Base-by-base conservation (phyloP, 2,113 vertebrate genomes). In the Falcunculus frontatus region DNA sequence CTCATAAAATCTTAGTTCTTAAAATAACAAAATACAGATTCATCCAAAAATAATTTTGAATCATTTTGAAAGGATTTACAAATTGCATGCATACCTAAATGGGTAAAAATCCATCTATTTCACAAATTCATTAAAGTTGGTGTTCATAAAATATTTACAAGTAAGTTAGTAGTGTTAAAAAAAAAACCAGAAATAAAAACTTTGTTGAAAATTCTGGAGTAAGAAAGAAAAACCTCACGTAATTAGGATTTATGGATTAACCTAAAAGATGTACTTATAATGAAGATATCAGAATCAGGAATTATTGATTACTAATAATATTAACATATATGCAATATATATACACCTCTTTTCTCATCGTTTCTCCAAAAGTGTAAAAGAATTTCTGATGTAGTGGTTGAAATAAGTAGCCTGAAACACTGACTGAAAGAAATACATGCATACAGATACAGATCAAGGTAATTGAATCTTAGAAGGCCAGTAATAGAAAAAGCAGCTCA, bases 261-360 rank as follows among this genome's bases (percentile, higher is more conserved):
- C 1, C 1, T 59, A n/a, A 32, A n/a, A 37, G 3, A 32, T 17
- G 1, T 16, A 33, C 2, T 63, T 16, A 46, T 18, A 73, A 52
- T 5, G 9, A 93, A 78, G 50, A 39, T 8, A 27, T 33, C 19
- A 27, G 9, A 16, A 44, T 6, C 2, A 35, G 22, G 25, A 87
- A 57, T 35, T 6, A 20, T 50, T 78, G 75, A 49, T 6, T 50
- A 47, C 16, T 19, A 41, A 8, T 26, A 50, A 21, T 46, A 59
- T 29, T 32, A 88, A 52, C 32, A n/a, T 55, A 46, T 37, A 37
- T 59, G 17, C 15, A 23, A 42, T 37, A 52, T 27, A 13, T 41
- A n/a, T 63, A 22, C 5, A 22, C 5, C 2, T 30, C 2, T 73
- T 79, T 56, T 44, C 17, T 49, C 7, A 25, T 21, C 11, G 3